Base-by-base conservation (phyloP, 1,140 invertebrate genomes). In the Aplysia californica region DNA sequence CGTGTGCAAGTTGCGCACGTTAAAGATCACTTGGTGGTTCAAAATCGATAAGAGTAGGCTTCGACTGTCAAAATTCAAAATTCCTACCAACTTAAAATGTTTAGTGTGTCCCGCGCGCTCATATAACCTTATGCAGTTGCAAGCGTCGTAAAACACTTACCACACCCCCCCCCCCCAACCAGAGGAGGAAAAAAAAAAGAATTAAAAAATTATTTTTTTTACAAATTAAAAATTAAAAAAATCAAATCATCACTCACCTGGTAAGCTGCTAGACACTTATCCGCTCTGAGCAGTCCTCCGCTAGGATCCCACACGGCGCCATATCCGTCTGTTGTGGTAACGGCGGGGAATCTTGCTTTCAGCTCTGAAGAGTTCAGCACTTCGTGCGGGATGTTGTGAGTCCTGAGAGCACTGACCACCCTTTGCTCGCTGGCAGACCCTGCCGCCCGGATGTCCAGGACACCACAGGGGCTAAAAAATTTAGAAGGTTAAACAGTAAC, bases 281-380 rank as follows among this genome's bases (percentile, higher is more conserved):
- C 85, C 5, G 88, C 84, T 35, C 75, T 78, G 10, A 89, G 75
- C 20, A 88, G 76, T 0, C 88, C 88, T 4, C 82, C 88, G n/a
- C 78, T 79, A 20, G 77, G 50, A 61, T 89, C 88, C 2, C 84
- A 76, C 21, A 87, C 69, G 44, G 69, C 85, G 5, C 36, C 69
- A 39, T 65, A 78, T 10, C 75, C 70, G n/a, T 75, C 72, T 1
- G 38, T 39, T 18, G 21, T 39, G 5, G 29, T 44, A 1, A 75
- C 10, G 6, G 20, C 6, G 23, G 72, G 72, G 31, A 33, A 75
- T 1, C 61, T 36, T n/a, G 26, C 20, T 35, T 23, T 56, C 5
- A 76, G 1, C 21, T 69, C 75, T 1, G 18, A 18, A 1, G 56
- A 21, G 23, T 1, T 39, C 0, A 76, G 66, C 1, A 39, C 26